These are phyloP conservation scores for Conger conger DNA, from an alignment of 2,113 vertebrate genomes.

Conservation along the genomic window DNA sequence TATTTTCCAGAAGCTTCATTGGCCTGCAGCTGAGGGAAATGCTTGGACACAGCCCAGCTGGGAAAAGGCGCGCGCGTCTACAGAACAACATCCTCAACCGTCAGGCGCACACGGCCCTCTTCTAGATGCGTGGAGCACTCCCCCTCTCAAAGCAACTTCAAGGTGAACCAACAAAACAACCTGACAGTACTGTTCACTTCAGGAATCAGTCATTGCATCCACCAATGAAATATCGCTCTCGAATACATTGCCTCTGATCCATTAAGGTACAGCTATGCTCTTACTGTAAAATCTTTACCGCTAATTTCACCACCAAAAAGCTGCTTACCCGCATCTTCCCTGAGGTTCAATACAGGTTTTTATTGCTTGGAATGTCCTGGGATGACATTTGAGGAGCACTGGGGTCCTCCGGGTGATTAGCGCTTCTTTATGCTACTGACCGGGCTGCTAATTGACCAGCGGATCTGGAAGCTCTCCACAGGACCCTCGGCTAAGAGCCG, in stretches of 20 bases:
- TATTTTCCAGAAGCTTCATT: neutral
- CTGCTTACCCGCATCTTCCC: neutral
- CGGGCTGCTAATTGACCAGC: slow-evolving; percentile 28
- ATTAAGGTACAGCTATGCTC: slow-evolving; percentile 7
- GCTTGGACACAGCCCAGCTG: neutral
- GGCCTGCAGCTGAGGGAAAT: neutral
- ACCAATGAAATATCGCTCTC: neutral
- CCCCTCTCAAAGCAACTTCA: neutral
- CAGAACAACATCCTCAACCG: neutral
- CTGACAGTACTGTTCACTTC: slow-evolving; percentile 35
- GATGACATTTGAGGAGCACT: slow-evolving; percentile 16
- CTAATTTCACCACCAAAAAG: neutral
- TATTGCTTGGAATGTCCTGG: slow-evolving; percentile 21
- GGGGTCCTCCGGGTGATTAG: neutral
- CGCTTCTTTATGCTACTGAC: slow-evolving; percentile 33
- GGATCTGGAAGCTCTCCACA: slow-evolving; percentile 16
- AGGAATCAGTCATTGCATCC: neutral
- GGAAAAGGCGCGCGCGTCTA: neutral
- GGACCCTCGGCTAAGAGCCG: neutral
- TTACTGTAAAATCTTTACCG: slow-evolving; percentile 5
- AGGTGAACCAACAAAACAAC: neutral
- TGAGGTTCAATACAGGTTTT: slow-evolving; percentile 7
- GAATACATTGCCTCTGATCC: slow-evolving; percentile 7
- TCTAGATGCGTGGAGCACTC: neutral
- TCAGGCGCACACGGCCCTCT: neutral